Evolutionary conservation across 2,888 invertebrate species (phyloP), one percentile per base, ranked within the genome.

Genomic region (Sisyra nigra): DNA sequence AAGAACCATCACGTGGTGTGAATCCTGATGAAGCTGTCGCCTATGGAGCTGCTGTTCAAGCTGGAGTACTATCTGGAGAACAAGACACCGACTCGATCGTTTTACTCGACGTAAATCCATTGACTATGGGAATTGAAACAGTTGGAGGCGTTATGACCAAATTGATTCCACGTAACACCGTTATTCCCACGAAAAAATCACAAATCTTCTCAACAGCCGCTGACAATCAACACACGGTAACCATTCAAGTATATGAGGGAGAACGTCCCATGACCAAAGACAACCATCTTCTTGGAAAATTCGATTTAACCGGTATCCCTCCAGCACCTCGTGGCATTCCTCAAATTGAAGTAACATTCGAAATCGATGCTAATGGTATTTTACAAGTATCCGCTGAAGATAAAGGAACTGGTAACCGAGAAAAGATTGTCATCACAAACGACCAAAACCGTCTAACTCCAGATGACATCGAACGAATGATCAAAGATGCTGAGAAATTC

Each of bases 141-240:
- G 96, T 97, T 40, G 97, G 98, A 49, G 98, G 98, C 52, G 97
- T 98, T 24, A 98, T 99, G 97, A 97, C 97, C 53, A 97, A 96
- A 62, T 74, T 98, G 44, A 98, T 98, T 60, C 86, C 91, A 43
- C 74, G 97, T 54, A 98, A 98, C 73, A 97, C 97, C 18, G 94
- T 96, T 49, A 97, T 99, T 57, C 98, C 98, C 24, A 97, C 97
- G 42, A 97, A 97, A 72, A 97, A 98, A 63, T 91, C 92, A 0
- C 97, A 98, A 67, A 93, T 97, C 60, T 99, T 98, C 80, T 94
- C 96, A 0, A 98, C 98, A 1, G 96, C 97, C 44, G 88, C 93
- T 19, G 98, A 98, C 63, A 98, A 97, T 66, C 98, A 98, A 63
- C 92, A 94, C 65, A 94, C 94, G 3, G 97, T 99, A 42, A 97